Percentiles rank a stretch among this genome's conserved stretches.
These are phyloP conservation scores for Hyperoplus immaculatus DNA, from an alignment of 2,797 vertebrate genomes.

Conservation along the genomic window DNA sequence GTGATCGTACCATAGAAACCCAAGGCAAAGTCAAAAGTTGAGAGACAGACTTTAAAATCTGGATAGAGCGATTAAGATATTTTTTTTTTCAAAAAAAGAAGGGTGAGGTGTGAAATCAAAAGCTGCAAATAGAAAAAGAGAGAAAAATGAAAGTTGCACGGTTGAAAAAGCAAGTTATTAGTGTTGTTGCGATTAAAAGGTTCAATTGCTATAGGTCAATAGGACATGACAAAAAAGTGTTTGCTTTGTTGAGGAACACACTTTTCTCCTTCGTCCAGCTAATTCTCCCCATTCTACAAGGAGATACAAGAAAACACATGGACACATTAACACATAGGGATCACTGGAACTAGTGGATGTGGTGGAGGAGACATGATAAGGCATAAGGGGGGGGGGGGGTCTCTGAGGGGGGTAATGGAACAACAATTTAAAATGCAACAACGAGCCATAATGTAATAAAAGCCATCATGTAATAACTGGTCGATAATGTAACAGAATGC, in stretches of 20 bases:
- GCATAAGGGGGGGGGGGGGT: conserved; percentile 13
- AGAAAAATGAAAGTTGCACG: conserved; percentile 57
- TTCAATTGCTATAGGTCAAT: conserved; percentile 36
- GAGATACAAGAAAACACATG: conserved; percentile 86
- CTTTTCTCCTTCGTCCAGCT: conserved; percentile 83
- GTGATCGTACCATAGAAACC: conserved; percentile 76
- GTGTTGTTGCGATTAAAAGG: conserved; percentile 49
- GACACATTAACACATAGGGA: conserved; percentile 81
- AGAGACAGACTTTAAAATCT: conserved; percentile 69
- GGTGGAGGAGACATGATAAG: conserved; percentile 37
- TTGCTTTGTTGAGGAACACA: conserved; percentile 81
- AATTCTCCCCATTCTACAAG: conserved; percentile 86
- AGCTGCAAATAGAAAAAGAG: conserved; percentile 61
- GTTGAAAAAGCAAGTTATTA: conserved; percentile 62
- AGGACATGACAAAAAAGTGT: conserved; percentile 63
- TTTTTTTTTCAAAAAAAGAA: conserved; percentile 47
- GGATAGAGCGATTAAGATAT: conserved; percentile 67
- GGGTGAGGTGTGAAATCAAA: conserved; percentile 61
- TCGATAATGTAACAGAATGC: too few relatives aligned
- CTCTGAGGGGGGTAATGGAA: conserved; percentile 15
- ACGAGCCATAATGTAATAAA: too few relatives aligned
- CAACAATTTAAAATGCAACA: too few relatives aligned
- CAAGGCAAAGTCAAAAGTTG: conserved; percentile 63
- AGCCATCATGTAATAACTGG: too few relatives aligned
- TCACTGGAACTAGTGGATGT: conserved; percentile 59